Base-by-base conservation (phyloP, 2,888 invertebrate species). In the Patella ulyssiponensis region DNA sequence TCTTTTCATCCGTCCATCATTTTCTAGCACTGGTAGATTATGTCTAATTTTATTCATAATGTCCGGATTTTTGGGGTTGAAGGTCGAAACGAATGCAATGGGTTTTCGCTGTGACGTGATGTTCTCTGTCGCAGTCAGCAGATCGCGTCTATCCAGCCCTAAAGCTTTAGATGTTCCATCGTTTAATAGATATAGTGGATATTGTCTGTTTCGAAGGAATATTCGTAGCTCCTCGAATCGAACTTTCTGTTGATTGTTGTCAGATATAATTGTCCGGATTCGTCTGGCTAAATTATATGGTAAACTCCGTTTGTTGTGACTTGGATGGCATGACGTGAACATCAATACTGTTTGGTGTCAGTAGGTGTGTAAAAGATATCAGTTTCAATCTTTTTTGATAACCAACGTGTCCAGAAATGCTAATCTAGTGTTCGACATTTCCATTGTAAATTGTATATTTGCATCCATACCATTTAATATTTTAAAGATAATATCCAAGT, bases 261-360 rank as follows among this genome's bases (percentile, higher is more conserved):
- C 73, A 33, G 7, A 33, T 33, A 33, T 27, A 17, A 79, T 75
- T 9, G 74, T 71, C 33, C 73, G 75, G 12, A 79, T 52, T 56
- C 75, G 52, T 69, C 77, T 69, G 3, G 79, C 79, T 27, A 75
- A 23, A 15, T 56, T 73, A 71, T 75, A 80, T 3, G 76, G 71
- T 15, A 78, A 69, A 17, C 75, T 75, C 44, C 72, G 23, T 75
- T 77, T 75, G 17, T 54, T 80, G 27, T 77, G 77, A 7, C 33
- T n/a, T 33, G 77, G 75, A 58, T 77, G 77, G 51, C 80, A 80
- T 14, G 80, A 80, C 12, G 69, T 52, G 56, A 77, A 80, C 27
- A 74, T 33, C 74, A 44, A 64, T 79, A 79, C 54, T 77, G 79
- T 33, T 78, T 54, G 12, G 79, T 77, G 44, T 79, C 79, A 2